These are phyloP conservation scores for Oreochromis niloticus DNA, from an alignment of 2,113 vertebrate species.

Conservation along the genomic window DNA sequence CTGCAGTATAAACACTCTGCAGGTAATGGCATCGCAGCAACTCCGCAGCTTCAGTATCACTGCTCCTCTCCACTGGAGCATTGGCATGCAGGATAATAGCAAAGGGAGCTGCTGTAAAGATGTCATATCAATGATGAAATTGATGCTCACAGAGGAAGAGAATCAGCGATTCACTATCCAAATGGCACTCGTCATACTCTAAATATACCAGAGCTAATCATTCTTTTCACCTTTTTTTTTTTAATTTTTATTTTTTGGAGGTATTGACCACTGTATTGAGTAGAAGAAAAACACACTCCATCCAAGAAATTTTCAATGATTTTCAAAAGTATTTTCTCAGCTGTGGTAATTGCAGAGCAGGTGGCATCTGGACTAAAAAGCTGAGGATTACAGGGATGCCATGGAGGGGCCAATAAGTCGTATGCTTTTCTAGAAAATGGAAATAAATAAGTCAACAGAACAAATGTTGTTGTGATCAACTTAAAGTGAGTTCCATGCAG, in stretches of 20 bases:
- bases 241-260: accelerated
- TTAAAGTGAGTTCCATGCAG: constrained; percentile 37
- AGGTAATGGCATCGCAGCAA: constrained; percentile 42
- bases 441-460: constrained; percentile 68
- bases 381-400: not conserved
- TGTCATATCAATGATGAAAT: constrained; percentile 10
- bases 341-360: not conserved
- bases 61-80: not conserved
- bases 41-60: not conserved
- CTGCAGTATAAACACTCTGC: constrained; percentile 34
- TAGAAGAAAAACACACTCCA: not conserved
- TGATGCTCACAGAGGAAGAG: not conserved
- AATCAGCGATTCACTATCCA: not conserved
- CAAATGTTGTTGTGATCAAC: constrained; percentile 65
- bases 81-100: not conserved
- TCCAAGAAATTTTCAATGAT: accelerated
- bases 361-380: not conserved
- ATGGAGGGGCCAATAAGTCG: not conserved
- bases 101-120: constrained; percentile 3
- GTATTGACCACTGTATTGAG: not conserved
- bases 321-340: not conserved
- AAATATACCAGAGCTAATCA: not conserved
- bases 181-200: not conserved
- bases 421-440: constrained; percentile 33
- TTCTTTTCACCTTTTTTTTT: accelerated